Evolutionary conservation across 2,113 vertebrate species (phyloP).

Genomic region (Collichthys lucidus): DNA sequence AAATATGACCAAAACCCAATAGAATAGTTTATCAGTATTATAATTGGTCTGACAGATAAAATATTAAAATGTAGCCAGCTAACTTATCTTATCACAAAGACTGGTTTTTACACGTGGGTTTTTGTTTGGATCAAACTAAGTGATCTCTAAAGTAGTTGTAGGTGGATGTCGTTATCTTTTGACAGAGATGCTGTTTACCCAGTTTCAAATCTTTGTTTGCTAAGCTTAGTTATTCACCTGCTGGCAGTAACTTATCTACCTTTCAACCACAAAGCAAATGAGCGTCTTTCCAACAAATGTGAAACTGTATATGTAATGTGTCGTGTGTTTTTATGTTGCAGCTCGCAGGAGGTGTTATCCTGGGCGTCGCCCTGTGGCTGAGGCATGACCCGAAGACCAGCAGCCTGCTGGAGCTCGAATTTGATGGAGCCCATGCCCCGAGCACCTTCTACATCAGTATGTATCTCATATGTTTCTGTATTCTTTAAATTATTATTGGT

Average conservation of each 20-base stretch:
- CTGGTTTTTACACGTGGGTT: no score
- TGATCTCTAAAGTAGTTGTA: no score
- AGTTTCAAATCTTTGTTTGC: no score
- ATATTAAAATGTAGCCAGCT: no score
- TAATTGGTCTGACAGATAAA: no score
- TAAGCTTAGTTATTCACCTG: no score
- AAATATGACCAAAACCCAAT: no score
- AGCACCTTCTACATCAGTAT: constrained; percentile 95
- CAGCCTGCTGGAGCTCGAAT: constrained; percentile 87
- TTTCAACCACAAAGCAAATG: neutral
- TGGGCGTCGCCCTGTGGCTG: constrained; percentile 96
- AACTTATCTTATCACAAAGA: no score
- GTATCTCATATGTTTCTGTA: constrained; percentile 50
- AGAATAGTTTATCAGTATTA: no score
- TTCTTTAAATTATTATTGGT: neutral
- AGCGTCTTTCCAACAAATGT: neutral
- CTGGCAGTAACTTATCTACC: neutral
- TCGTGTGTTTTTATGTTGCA: constrained; percentile 70
- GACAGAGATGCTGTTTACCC: no score
- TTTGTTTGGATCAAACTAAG: no score
- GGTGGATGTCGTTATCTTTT: no score
- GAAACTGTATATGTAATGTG: neutral
- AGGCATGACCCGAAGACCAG: constrained; percentile 93
- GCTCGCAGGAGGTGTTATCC: constrained; percentile 95
- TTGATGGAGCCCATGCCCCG: constrained; percentile 86